Percentiles rank a stretch among this genome's conserved stretches.
Evolutionary conservation across 2,888 invertebrate genomes (phyloP).

Genomic region (Diploptera punctata): DNA sequence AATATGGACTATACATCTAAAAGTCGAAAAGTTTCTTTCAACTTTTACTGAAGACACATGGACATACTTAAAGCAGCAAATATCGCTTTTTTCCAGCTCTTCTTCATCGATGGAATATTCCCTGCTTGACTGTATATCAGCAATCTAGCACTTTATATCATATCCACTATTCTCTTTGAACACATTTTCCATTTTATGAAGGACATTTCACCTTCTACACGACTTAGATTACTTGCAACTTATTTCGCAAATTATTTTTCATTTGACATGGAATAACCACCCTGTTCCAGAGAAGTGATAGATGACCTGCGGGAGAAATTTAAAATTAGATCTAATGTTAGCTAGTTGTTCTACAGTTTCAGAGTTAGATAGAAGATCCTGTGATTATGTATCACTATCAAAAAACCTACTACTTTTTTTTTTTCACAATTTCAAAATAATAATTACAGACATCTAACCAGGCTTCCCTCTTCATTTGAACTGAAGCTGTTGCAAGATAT

Average conservation of each 20-base stretch:
- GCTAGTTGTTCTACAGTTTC: neutral
- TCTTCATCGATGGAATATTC: slow-evolving; percentile 3
- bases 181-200: neutral
- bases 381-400: neutral
- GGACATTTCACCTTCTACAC: neutral
- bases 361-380: neutral
- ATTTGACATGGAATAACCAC: neutral
- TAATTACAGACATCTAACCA: neutral
- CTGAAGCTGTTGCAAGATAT: neutral
- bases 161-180: neutral
- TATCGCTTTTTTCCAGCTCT: neutral
- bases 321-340: too few species aligned
- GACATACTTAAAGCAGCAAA: neutral
- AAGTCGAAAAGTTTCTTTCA: neutral
- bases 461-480: neutral
- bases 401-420: neutral
- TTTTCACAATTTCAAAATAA: slow-evolving; percentile 1
- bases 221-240: neutral
- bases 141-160: neutral
- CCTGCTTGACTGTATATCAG: neutral
- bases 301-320: too few species aligned
- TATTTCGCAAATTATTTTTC: neutral
- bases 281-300: neutral
- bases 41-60: neutral
- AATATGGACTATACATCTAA: neutral